Evolutionary conservation across 2,797 vertebrate species (phyloP).

Genomic region (Mus caroli): DNA sequence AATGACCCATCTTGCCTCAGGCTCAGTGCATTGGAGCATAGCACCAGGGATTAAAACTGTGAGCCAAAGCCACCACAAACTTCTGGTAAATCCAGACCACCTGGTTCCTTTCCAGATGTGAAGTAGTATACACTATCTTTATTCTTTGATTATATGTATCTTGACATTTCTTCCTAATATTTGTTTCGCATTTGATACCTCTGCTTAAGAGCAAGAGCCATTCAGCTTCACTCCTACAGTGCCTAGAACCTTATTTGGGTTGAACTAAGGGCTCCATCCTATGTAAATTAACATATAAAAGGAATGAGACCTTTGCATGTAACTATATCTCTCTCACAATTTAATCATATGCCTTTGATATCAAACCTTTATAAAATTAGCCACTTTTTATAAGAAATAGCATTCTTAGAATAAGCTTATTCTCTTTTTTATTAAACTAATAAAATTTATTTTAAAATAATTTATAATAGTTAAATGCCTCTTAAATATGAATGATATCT

Average conservation of each 20-base stretch:
- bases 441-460: too few species aligned
- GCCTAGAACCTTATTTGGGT: background rate
- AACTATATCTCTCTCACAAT: background rate
- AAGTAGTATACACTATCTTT: background rate
- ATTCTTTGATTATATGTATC: background rate
- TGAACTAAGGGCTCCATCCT: background rate
- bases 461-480: too few species aligned
- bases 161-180: background rate
- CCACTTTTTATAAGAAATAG: background rate
- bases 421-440: background rate
- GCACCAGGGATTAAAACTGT: background rate
- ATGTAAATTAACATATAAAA: conserved; percentile 41
- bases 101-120: background rate
- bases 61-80: background rate
- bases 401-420: background rate
- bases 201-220: background rate
- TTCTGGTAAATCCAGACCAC: background rate
- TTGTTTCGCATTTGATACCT: conserved; percentile 25
- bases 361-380: conserved; percentile 27
- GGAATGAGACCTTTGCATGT: background rate
- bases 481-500: too few species aligned
- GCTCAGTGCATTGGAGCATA: background rate
- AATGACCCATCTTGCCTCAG: too few species aligned
- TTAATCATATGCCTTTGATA: conserved; percentile 19
- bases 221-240: background rate